Base-by-base conservation (phyloP, 1,140 invertebrate species). In the Nasonia longicornis region DNA sequence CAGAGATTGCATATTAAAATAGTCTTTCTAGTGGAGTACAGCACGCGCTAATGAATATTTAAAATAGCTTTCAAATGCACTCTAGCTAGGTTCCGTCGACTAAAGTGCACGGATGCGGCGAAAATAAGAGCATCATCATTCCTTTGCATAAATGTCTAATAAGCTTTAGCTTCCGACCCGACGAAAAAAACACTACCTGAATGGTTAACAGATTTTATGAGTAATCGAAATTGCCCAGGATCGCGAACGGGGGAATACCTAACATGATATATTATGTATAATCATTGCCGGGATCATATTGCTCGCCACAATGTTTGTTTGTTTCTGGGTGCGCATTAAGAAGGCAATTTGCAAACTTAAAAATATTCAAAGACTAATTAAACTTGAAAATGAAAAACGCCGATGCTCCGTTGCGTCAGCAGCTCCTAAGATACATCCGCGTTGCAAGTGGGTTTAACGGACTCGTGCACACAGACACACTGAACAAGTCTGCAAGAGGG, bases 101-200 rank as follows among this genome's bases (percentile, higher is more conserved):
- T 71, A 71, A 31, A 71, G 69, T 64, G n/a, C 6, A 64, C 20
- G 20, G 63, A 64, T 64, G 63, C 63, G 63, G n/a, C 63, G 26
- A 26, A 22, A 64, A 64, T 64, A 64, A 26, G 7, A n/a, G 20
- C 63, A 64, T 64, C 11, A 64, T 26, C 8, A 26, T 26, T 64
- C 11, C 16, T 22, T 26, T 26, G n/a, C n/a, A 10, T 64, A 10
- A 64, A 26, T 64, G 26, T 6, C n/a, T 64, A 26, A 64, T 48
- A 26, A 64, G 20, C 63, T 64, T 26, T 10, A 64, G 22, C 63
- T 64, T 64, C 22, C 7, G 63, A 64, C 6, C 2, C 2, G 63
- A 26, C 26, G 63, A 64, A 26, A 26, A 22, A 64, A 22, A 64
- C 7, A 2, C 12, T 63, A 20, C 2, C 8, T 64, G n/a, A 22